These are phyloP conservation scores for Tringa solitaria DNA, from an alignment of 2,113 vertebrate genomes.

Conservation along the genomic window DNA sequence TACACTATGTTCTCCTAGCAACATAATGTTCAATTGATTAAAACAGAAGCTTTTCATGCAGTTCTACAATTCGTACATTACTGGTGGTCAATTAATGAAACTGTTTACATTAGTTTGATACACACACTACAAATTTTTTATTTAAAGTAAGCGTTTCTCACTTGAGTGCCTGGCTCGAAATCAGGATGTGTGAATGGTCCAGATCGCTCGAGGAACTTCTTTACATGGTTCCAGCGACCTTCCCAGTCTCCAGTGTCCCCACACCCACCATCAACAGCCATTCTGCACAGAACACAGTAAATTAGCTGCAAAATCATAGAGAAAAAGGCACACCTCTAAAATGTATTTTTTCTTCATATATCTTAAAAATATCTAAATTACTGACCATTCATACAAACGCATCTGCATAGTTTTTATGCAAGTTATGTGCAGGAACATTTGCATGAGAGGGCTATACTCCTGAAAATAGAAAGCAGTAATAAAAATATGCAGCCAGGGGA, in stretches of 20 bases:
- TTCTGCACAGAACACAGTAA: conserved; percentile 87
- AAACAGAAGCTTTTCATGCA: not conserved
- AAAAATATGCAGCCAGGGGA: not conserved
- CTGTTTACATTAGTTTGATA: conserved; percentile 21
- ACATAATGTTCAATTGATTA: not conserved
- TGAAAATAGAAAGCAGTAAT: not conserved
- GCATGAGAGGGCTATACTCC: not conserved
- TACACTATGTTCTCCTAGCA: not conserved
- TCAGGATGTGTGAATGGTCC: conserved; percentile 98
- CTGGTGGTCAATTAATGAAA: not conserved
- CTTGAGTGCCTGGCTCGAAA: conserved; percentile 96
- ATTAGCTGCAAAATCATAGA: conserved; percentile 77
- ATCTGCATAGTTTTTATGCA: not conserved
- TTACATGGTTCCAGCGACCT: conserved; percentile 96
- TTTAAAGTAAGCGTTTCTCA: conserved; percentile 79
- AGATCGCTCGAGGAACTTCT: conserved; percentile 95
- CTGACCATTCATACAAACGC: not conserved
- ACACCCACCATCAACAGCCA: conserved; percentile 95
- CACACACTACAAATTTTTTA: conserved; percentile 60
- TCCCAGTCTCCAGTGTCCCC: conserved; percentile 91
- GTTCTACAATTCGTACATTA: not conserved
- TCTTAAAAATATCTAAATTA: not conserved
- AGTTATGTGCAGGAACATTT: not conserved
- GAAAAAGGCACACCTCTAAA: conserved; percentile 45
- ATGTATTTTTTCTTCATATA: not conserved